Base-by-base conservation (phyloP, 1,140 invertebrate genomes). In the Magallana gigas region DNA sequence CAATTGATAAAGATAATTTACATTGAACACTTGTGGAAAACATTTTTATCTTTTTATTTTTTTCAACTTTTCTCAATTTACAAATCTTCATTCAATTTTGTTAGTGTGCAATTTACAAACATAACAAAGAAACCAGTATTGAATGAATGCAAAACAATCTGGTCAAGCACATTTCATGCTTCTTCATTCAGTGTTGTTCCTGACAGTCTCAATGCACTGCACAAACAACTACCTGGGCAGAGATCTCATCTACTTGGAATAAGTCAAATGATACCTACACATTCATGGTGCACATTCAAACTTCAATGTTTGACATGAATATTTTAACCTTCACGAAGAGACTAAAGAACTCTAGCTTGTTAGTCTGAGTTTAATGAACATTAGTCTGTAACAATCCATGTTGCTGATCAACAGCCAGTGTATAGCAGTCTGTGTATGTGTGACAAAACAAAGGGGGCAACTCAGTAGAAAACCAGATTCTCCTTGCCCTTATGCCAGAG, bases 401-500 rank as follows among this genome's bases (percentile, higher is more conserved):
- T n/a, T 76, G 57, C 48, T 83, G 81, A 58, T 58, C 48, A 58
- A 57, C 48, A 83, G 57, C 48, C 81, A 8, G 48, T 57, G 81
- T 58, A 83, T 58, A 83, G 18, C 36, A 57, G 81, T 83, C 48
- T 9, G 6, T 80, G 1, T 23, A 57, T n/a, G 18, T 23, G 48
- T 56, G 56, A 36, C 29, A 83, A 64, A 83, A 83, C 81, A 83
- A 76, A 76, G 68, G 48, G 81, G 16, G 48, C n/a, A 83, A 83
- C 48, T 84, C 57, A 84, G 58, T 84, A 88, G 87, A 92, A 92
- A 84, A 91, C 89, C 71, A 92, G 89, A 88, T 91, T 91, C 83
- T 92, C 92, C 56, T 90, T 83, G 83, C 92, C 92, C 87, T 92
- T 92, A 76, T 92, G 90, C 92, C 92, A 92, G 62, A 92, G 87